Percentiles rank a stretch among this genome's conserved stretches.
phyloP scores from a whole-genome alignment of 2,113 vertebrate species.

The Lagopus leucura region DNA sequence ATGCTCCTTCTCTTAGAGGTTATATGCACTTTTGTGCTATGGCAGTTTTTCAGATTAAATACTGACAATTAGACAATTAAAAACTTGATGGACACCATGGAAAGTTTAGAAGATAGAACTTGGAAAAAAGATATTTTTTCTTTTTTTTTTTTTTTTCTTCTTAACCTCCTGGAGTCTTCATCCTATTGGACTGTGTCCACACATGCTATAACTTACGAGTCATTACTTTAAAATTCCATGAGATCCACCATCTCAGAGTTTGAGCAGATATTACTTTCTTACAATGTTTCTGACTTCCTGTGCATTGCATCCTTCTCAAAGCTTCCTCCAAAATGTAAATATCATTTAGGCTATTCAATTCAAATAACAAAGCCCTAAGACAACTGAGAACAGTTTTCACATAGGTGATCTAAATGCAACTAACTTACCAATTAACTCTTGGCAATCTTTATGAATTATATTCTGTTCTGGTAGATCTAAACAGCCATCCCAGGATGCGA shows the following conservation, averaged over 20 bases:
- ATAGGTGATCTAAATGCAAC: neutral
- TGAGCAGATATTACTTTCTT: neutral
- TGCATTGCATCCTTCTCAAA: neutral
- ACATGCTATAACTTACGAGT: neutral
- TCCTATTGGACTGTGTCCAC: neutral
- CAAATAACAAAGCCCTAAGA: neutral
- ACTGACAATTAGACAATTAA: neutral
- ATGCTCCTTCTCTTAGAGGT: neutral
- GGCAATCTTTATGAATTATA: constrained; percentile 88
- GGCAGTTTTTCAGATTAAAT: neutral
- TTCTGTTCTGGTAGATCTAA: constrained; percentile 94
- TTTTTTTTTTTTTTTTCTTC: neutral
- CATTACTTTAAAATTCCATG: neutral
- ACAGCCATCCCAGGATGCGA: constrained; percentile 93
- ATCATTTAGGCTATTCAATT: neutral
- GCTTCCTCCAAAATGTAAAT: neutral
- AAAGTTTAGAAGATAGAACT: neutral
- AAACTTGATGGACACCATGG: neutral
- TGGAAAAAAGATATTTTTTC: neutral
- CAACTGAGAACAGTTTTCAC: neutral
- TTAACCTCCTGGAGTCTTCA: neutral
- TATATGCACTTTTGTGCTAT: neutral
- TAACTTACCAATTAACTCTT: constrained; percentile 90
- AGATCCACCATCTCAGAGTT: neutral
- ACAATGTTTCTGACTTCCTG: neutral